phyloP scores from a whole-genome alignment of 2,797 vertebrate genomes.

The Phylloscopus collybita region DNA sequence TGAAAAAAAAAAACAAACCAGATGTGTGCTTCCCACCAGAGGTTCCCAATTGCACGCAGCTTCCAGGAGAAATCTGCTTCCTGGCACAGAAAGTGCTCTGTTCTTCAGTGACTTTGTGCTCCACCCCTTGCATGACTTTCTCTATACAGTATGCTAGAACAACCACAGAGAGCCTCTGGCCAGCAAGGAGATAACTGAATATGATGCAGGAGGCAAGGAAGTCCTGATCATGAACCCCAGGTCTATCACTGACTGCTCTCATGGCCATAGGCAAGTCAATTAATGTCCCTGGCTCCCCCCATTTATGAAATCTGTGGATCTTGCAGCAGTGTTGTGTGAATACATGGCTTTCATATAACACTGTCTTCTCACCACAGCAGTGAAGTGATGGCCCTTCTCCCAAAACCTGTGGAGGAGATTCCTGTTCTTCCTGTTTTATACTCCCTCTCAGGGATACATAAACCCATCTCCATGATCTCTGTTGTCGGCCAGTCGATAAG shows the following conservation, averaged over 20 bases:
- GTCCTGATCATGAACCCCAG: conserved; percentile 28
- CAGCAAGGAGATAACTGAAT: conserved; percentile 6
- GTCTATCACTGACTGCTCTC: conserved; percentile 34
- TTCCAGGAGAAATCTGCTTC: conserved; percentile 67
- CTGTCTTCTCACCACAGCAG: neutral
- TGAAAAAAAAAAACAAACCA: conserved; percentile 53
- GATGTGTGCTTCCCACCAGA: conserved; percentile 58
- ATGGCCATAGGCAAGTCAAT: neutral
- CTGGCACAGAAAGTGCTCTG: conserved; percentile 51
- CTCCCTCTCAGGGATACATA: conserved; percentile 69
- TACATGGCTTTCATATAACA: neutral
- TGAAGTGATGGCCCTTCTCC: conserved; percentile 31
- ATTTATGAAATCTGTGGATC: neutral
- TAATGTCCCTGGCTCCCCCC: neutral
- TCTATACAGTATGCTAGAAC: conserved; percentile 34
- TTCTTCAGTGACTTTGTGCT: conserved; percentile 65
- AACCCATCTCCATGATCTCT: neutral
- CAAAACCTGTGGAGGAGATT: neutral
- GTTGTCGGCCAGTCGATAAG: neutral
- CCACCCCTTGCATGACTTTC: conserved; percentile 64
- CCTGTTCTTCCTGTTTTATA: conserved; percentile 45
- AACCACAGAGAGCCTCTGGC: conserved; percentile 43
- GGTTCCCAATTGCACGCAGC: conserved; percentile 51
- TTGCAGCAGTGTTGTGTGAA: neutral
- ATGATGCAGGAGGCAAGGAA: conserved; percentile 41